Percentiles rank a stretch among this genome's conserved stretches.
Evolutionary conservation across 2,797 vertebrate species (phyloP).

Genomic region (Chromis chromis): DNA sequence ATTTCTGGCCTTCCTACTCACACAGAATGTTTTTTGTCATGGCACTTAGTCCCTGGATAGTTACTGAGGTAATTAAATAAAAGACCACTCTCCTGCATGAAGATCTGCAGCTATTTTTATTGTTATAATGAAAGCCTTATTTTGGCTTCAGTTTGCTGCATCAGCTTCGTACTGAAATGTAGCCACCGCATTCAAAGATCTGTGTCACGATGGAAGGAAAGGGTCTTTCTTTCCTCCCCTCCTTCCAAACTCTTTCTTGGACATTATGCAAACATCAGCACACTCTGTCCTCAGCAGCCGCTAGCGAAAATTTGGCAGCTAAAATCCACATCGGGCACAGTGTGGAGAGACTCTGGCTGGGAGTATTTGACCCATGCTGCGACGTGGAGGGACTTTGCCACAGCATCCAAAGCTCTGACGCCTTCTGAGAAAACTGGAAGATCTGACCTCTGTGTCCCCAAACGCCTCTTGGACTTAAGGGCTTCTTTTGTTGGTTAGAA

Average conservation of each 20-base stretch:
- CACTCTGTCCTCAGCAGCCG: constrained; percentile 13
- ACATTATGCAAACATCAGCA: constrained; percentile 19
- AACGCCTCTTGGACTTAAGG: not conserved
- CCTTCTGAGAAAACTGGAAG: constrained; percentile 5
- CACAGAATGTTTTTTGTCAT: constrained; percentile 4
- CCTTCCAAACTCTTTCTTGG: too few species aligned
- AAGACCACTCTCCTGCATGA: constrained; percentile 1
- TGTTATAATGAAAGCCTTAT: constrained; percentile 22
- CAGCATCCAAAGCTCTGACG: constrained; percentile 6
- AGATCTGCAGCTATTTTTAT: constrained; percentile 29
- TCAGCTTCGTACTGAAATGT: constrained; percentile 8
- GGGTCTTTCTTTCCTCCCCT: not conserved
- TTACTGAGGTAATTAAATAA: constrained; percentile 14
- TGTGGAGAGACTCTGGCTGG: not conserved
- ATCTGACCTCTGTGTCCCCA: not conserved
- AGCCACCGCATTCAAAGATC: constrained; percentile 9
- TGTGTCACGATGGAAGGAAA: constrained; percentile 1
- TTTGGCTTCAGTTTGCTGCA: constrained; percentile 14
- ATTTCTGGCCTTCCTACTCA: too few species aligned
- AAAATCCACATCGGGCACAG: not conserved
- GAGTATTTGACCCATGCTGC: constrained; percentile 18
- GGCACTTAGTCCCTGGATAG: constrained; percentile 22
- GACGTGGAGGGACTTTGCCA: not conserved
- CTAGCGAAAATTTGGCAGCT: not conserved
- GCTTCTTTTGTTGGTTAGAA: constrained; percentile 6